These are phyloP conservation scores for Agrilus cyanescens DNA, from an alignment of 2,888 invertebrate species.

Conservation along the genomic window DNA sequence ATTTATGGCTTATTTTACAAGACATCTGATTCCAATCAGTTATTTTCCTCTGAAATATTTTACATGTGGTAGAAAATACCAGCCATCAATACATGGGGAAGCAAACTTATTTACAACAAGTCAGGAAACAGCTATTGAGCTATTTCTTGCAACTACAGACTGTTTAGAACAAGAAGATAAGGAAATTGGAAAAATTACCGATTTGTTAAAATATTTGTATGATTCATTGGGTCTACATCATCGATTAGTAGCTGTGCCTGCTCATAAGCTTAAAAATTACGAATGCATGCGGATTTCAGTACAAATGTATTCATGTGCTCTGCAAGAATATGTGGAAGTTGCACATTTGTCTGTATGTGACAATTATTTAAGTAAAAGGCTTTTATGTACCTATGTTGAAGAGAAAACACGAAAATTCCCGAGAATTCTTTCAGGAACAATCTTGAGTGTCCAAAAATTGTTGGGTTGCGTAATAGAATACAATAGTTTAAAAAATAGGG, in stretches of 20 bases:
- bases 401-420: conserved; percentile 49
- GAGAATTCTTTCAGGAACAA: conserved; percentile 57
- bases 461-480: conserved; percentile 63
- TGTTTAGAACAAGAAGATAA: conserved; percentile 36
- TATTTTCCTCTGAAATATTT: conserved; percentile 59
- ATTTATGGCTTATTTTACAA: conserved; percentile 62
- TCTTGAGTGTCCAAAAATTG: conserved; percentile 62
- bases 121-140: conserved; percentile 56
- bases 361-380: conserved; percentile 65
- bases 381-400: conserved; percentile 55
- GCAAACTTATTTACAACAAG: conserved; percentile 49
- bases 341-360: conserved; percentile 61
- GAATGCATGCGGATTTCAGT: conserved; percentile 59
- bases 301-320: conserved; percentile 61
- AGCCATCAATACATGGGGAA: conserved; percentile 33
- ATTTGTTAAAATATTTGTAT: conserved; percentile 46
- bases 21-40: conserved; percentile 48
- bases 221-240: conserved; percentile 55
- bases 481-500: conserved; percentile 31
- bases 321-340: conserved; percentile 54
- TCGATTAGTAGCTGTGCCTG: conserved; percentile 48
- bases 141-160: conserved; percentile 49
- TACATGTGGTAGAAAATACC: conserved; percentile 58
- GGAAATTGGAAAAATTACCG: conserved; percentile 45
- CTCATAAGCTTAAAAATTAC: conserved; percentile 45